Conservation (phyloP, 2,797 vertebrate genomes). For the Avahi laniger region DNA sequence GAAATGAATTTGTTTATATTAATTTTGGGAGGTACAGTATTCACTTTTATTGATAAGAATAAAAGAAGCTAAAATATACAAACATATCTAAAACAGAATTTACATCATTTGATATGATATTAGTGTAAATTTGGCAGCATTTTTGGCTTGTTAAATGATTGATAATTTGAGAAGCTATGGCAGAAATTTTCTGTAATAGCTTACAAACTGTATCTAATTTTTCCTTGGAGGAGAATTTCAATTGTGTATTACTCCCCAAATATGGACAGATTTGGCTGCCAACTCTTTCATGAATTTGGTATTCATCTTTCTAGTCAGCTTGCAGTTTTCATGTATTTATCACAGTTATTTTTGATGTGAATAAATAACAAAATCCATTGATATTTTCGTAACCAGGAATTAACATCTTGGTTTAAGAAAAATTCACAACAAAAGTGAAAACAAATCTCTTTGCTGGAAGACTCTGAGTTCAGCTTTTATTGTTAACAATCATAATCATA, state of each 20-base stretch:
- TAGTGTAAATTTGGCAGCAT: conserved; percentile 16
- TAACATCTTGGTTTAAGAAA: conserved; percentile 54
- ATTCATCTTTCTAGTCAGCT: conserved; percentile 58
- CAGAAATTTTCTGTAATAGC: conserved; percentile 63
- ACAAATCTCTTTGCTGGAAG: not conserved
- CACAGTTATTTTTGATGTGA: conserved; percentile 53
- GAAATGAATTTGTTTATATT: conserved; percentile 45
- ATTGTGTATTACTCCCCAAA: conserved; percentile 35
- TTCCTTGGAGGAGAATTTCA: conserved; percentile 69
- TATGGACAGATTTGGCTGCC: conserved; percentile 58
- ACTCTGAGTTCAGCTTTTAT: not conserved
- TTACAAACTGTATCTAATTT: conserved; percentile 60
- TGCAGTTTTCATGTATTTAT: conserved; percentile 54
- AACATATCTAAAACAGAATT: conserved; percentile 37
- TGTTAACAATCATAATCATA: not conserved
- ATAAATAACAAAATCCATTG: conserved; percentile 46
- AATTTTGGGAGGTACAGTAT: not conserved
- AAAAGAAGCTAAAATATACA: conserved; percentile 39
- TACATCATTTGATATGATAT: conserved; percentile 14
- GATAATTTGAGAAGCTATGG: conserved; percentile 41
- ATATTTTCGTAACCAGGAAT: conserved; percentile 31
- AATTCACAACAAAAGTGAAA: conserved; percentile 36
- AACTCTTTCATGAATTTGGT: conserved; percentile 59
- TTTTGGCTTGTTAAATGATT: conserved; percentile 58
- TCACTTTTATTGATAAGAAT: not conserved